phyloP scores from a whole-genome alignment of 2,113 vertebrate species.

The Hemiscyllium ocellatum region DNA sequence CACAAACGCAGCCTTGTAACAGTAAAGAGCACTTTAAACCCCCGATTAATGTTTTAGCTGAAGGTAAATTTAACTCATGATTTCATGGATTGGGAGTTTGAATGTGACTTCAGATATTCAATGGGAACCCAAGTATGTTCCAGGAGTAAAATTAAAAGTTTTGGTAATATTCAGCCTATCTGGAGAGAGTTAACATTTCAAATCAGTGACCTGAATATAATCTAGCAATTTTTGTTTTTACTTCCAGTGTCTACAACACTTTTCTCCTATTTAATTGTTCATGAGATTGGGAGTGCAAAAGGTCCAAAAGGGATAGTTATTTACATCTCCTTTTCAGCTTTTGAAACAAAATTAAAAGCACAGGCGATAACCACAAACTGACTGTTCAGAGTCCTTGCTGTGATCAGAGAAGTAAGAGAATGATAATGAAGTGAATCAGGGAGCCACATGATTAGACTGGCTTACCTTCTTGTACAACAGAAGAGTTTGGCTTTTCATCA shows the following conservation, averaged over 20 bases:
- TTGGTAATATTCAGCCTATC: no score
- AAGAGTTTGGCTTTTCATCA: conserved; percentile 51
- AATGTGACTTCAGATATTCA: background rate
- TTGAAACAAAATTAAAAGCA: no score
- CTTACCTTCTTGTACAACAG: conserved; percentile 47
- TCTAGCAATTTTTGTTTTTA: background rate
- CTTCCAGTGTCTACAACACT: background rate
- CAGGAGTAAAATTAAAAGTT: no score
- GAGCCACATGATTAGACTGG: background rate
- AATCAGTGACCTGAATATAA: background rate
- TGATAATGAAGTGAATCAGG: background rate
- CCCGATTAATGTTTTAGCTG: background rate
- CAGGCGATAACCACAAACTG: background rate
- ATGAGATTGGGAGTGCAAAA: background rate
- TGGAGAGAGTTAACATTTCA: no score
- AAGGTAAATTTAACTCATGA: background rate
- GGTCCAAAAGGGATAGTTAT: background rate
- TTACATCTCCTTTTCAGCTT: background rate
- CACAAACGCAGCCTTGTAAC: background rate
- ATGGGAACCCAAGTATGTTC: background rate
- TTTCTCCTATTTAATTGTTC: background rate
- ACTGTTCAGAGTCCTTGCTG: background rate
- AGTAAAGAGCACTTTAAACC: background rate
- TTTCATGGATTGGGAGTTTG: background rate
- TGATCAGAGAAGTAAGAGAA: background rate